Conservation (phyloP, 2,888 invertebrate species). For the Yponomeuta sedellus region DNA sequence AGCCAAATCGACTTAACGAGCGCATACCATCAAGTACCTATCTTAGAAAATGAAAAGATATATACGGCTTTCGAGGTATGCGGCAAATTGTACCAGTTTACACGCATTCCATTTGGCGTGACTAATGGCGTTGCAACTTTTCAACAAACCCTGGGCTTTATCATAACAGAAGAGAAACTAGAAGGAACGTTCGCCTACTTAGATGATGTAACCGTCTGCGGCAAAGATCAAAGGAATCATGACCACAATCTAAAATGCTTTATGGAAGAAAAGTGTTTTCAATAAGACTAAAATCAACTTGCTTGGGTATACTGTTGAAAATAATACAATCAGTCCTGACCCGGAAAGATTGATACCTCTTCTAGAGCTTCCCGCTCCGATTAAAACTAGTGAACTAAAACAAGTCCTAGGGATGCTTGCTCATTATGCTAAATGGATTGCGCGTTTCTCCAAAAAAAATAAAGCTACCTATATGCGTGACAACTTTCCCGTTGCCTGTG, state of each 20-base stretch:
- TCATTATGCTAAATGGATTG: too few relatives aligned
- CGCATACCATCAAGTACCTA: background rate
- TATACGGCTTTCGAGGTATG: background rate
- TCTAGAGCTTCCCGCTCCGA: too few relatives aligned
- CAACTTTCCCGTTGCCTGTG: background rate
- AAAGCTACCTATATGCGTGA: too few relatives aligned
- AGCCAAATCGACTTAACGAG: background rate
- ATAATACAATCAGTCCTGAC: too few relatives aligned
- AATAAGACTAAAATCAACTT: too few relatives aligned
- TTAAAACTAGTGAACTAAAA: too few relatives aligned
- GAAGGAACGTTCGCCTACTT: background rate
- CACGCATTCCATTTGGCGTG: background rate
- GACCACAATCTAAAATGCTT: background rate
- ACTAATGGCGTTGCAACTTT: background rate
- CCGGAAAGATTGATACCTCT: too few relatives aligned
- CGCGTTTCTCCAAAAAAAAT: too few relatives aligned
- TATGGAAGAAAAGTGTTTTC: too few relatives aligned
- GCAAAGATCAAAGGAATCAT: background rate
- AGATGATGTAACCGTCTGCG: background rate
- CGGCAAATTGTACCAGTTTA: background rate
- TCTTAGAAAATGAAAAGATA: background rate
- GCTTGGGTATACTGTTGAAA: too few relatives aligned
- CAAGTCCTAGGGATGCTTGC: too few relatives aligned
- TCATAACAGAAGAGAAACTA: background rate
- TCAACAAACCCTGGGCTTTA: background rate